Evolutionary conservation across 1,140 invertebrate genomes (phyloP).

Genomic region (Samia ricini): DNA sequence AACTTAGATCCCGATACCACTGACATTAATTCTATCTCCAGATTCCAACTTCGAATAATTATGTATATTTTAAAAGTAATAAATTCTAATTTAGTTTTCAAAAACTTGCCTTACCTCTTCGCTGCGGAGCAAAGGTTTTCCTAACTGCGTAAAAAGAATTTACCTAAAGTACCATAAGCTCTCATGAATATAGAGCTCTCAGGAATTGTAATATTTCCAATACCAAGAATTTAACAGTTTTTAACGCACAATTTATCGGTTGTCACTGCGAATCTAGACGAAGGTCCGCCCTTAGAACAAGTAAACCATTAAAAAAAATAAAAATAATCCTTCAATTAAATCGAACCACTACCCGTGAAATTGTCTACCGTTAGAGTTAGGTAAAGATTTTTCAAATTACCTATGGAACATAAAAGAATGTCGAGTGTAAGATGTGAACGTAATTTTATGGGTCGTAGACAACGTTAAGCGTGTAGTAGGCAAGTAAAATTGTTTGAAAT

Average conservation of each 20-base stretch:
- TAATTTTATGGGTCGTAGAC: conserved; percentile 15
- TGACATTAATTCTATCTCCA: too few relatives aligned
- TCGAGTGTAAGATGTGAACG: conserved; percentile 2
- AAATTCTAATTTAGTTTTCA: too few relatives aligned
- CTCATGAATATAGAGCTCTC: conserved; percentile 13
- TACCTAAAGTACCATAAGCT: too few relatives aligned
- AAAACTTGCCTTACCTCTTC: too few relatives aligned
- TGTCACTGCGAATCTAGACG: conserved; percentile 52
- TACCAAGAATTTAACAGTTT: conserved; percentile 15
- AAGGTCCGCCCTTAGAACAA: conserved; percentile 39
- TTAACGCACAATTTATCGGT: conserved; percentile 62
- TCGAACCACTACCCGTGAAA: conserved; percentile 67
- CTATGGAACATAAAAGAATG: conserved; percentile 9
- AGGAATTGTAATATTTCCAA: conserved; percentile 4
- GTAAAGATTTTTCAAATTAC: conserved; percentile 39
- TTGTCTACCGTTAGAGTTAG: conserved; percentile 68
- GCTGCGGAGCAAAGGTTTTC: too few relatives aligned
- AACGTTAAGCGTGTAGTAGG: neutral
- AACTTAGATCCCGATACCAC: too few relatives aligned
- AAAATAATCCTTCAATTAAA: conserved; percentile 72
- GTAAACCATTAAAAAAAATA: conserved; percentile 44
- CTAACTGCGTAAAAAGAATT: too few relatives aligned
- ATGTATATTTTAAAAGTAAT: too few relatives aligned
- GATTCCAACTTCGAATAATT: too few relatives aligned
- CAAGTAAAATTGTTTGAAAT: neutral